A percentile compares a stretch with the other conserved stretches of the same genome.
These are phyloP conservation scores for Pagetopsis macropterus DNA, from an alignment of 2,797 vertebrate species.

Conservation along the genomic window DNA sequence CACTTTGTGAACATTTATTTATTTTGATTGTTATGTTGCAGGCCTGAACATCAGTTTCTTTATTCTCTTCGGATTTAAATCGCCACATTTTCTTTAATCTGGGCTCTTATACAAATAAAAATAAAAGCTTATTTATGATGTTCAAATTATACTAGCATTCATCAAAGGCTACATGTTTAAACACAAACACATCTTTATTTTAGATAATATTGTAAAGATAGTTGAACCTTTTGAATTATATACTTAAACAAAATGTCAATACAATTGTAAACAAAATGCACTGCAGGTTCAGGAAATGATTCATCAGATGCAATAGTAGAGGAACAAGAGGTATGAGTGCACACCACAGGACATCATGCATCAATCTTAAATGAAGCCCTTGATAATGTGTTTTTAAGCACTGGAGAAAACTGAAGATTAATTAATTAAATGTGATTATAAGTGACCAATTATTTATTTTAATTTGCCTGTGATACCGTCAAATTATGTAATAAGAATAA, in stretches of 20 bases:
- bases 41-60: conserved; percentile 23
- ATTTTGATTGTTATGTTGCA: not conserved
- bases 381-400: not conserved
- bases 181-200: not conserved
- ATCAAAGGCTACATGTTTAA: not conserved
- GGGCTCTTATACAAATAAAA: conserved; percentile 11
- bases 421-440: not conserved
- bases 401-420: not conserved
- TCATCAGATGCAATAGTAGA: conserved; percentile 42
- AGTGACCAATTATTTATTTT: not conserved
- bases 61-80: conserved; percentile 15
- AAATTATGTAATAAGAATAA: not conserved
- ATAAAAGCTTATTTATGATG: not conserved
- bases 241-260: not conserved
- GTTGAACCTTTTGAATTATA: not conserved
- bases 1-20: not conserved
- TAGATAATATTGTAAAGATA: not conserved
- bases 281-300: conserved; percentile 50
- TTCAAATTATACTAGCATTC: not conserved
- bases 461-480: not conserved
- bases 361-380: not conserved
- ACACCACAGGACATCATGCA: not conserved
- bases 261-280: conserved; percentile 46
- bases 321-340: conserved; percentile 38
- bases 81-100: not conserved